Conservation (phyloP, 2,797 vertebrate genomes). For the Aulostomus chinensis region DNA sequence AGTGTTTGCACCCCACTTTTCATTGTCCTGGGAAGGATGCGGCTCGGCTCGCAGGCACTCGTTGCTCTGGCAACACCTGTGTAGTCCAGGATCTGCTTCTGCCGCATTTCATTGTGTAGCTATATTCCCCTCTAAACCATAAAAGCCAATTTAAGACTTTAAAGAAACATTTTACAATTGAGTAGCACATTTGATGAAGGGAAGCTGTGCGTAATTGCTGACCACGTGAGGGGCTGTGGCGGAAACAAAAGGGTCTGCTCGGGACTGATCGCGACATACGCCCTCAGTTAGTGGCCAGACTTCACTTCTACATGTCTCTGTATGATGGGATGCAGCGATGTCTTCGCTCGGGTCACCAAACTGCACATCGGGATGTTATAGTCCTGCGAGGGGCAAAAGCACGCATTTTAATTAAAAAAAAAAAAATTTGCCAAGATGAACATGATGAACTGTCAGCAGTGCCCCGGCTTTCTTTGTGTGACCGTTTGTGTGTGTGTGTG, state of each 20-base stretch:
- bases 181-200: constrained; percentile 9
- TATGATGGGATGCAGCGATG: neutral
- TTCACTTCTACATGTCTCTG: constrained; percentile 28
- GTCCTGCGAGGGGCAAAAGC: no score
- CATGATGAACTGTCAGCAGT: constrained; percentile 50
- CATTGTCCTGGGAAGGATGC: constrained; percentile 81
- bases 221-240: constrained; percentile 63
- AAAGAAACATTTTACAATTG: neutral
- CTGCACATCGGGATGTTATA: no score
- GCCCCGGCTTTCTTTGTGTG: constrained; percentile 14
- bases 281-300: constrained; percentile 54
- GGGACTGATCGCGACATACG: constrained; percentile 61
- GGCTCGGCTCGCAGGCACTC: constrained; percentile 71
- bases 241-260: constrained; percentile 73
- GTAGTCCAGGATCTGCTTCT: constrained; percentile 62
- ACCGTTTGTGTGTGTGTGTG: constrained; percentile 7
- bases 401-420: no score
- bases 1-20: constrained; percentile 55
- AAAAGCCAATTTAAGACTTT: neutral
- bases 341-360: no score
- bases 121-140: constrained; percentile 1
- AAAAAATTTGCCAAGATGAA: constrained; percentile 20
- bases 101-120: constrained; percentile 51
- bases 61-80: constrained; percentile 86
- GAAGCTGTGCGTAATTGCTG: constrained; percentile 58